Base-by-base conservation (phyloP, 2,797 vertebrate species). In the Sus cebifrons region DNA sequence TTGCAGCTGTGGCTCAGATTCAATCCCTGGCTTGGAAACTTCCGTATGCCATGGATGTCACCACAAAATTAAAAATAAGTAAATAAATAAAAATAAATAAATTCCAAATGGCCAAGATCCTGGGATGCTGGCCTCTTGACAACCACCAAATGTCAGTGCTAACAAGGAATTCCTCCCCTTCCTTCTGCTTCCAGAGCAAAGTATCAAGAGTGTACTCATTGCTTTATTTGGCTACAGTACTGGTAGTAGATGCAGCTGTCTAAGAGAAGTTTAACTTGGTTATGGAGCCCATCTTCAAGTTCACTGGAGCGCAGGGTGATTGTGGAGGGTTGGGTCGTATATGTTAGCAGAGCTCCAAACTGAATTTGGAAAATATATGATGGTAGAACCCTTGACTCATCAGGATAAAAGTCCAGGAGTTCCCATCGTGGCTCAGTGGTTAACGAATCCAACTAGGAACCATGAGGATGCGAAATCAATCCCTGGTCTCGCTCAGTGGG, bases 131-230 rank as follows among this genome's bases (percentile, higher is more conserved):
- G 44, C 81, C 58, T 88, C 65, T 60, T 3, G 17, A 20, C 0
- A 52, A 85, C 98, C 98, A 97, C 98, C 98, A 98, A 98, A 81
- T 97, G 98, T 98, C 98, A 98, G 98, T 79, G 92, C 87, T 94
- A 96, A 87, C 70, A 0, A 97, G 86, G 40, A 92, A 54, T 97
- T 94, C 29, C 21, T 91, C n/a, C 10, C 1, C 62, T 13, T 40
- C 36, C 4, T 36, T 79, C 68, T 5, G 60, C 25, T 89, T 89
- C 54, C 12, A 23, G 58, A 60, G 58, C 75, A 8, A 14, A 12
- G 65, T 25, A 23, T 62, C 60, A 16, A 75, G 77, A 11, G 13
- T 1, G 27, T 8, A 1, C 52, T 36, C 1, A 25, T 0, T 12
- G 68, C n/a, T 27, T 85, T 29, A 6, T 11, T 64, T 70, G 89